A percentile compares a stretch with the other conserved stretches of the same genome.
Evolutionary conservation across 2,888 invertebrate genomes (phyloP).

Genomic region (Drosophila fulvimacula): DNA sequence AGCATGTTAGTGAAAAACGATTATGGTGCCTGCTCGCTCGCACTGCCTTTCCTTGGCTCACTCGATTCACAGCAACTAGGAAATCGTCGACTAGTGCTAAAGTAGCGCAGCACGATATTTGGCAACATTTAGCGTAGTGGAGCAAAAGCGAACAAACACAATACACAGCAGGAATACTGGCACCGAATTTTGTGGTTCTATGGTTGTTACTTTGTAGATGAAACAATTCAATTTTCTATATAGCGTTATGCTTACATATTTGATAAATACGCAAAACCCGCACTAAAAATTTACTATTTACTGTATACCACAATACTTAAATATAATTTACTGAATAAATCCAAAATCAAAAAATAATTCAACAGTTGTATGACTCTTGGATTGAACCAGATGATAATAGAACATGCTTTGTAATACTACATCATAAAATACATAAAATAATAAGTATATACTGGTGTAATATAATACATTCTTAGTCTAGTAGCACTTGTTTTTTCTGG

Average conservation of each 20-base stretch:
- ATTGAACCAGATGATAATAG: too few relatives aligned
- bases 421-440: neutral
- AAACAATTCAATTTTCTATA: too few relatives aligned
- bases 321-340: too few relatives aligned
- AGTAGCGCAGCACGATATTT: neutral
- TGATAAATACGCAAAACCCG: too few relatives aligned
- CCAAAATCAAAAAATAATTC: too few relatives aligned
- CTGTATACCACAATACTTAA: too few relatives aligned
- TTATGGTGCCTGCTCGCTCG: constrained; percentile 5
- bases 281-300: too few relatives aligned
- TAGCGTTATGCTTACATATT: too few relatives aligned
- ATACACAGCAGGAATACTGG: neutral
- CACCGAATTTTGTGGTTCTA: neutral
- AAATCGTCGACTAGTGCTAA: neutral
- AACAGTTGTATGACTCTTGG: too few relatives aligned
- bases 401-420: too few relatives aligned
- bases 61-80: neutral
- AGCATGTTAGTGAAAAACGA: too few relatives aligned
- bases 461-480: neutral
- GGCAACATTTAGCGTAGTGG: neutral
- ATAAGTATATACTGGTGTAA: neutral
- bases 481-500: neutral
- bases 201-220: neutral
- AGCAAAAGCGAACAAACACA: neutral
- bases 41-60: neutral